Conservation (phyloP, 2,888 invertebrate species). For the Macrophya annulata region DNA sequence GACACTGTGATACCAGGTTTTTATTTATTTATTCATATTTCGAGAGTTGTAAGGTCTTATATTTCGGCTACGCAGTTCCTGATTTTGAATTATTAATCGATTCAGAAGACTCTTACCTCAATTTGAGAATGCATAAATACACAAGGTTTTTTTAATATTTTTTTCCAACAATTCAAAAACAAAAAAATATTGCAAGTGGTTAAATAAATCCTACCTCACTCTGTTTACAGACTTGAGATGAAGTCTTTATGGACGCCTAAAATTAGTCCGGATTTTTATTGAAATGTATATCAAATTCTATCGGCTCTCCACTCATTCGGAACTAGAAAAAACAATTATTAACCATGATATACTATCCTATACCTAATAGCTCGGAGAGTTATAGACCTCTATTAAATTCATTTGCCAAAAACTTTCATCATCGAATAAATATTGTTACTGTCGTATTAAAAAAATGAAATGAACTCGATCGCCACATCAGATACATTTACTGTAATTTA, state of each 20-base stretch:
- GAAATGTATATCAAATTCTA: constrained; percentile 20
- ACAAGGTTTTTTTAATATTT: background rate
- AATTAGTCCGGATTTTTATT: background rate
- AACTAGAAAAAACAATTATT: background rate
- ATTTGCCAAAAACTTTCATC: background rate
- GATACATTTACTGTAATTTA: background rate
- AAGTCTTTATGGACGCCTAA: background rate
- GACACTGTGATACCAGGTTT: background rate
- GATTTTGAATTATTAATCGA: background rate
- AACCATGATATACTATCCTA: background rate
- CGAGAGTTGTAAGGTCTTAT: no score
- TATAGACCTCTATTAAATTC: background rate
- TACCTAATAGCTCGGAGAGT: background rate
- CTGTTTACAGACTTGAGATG: background rate
- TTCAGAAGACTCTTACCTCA: background rate
- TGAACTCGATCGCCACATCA: background rate
- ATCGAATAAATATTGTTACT: background rate
- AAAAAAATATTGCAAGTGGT: background rate
- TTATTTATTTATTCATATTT: background rate
- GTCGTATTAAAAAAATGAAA: background rate
- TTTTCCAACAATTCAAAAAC: background rate
- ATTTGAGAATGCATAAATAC: background rate
- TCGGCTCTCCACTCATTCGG: background rate
- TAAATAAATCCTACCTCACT: background rate
- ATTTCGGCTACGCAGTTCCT: background rate